Base-by-base conservation (phyloP, 2,797 vertebrate species). In the Cyprinella venusta region DNA sequence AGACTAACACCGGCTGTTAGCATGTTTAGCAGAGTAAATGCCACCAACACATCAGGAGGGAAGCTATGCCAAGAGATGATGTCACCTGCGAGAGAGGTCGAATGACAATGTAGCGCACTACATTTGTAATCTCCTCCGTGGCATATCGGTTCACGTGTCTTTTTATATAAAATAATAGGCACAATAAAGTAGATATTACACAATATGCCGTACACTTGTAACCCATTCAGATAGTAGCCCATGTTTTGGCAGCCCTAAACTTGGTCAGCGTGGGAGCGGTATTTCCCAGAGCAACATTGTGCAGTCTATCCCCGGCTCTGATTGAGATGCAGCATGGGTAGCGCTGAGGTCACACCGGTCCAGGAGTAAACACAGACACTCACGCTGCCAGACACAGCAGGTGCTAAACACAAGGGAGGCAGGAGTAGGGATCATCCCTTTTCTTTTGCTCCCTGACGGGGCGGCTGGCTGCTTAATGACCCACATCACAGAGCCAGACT, bases 281-380 rank as follows among this genome's bases (percentile, higher is more conserved):
- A 2, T 70, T 77, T 78, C 75, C 81, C 52, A 63, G 18, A 16
- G 15, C 48, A n/a, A 3, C 21, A 18, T 4, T 54, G 30, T 38
- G 45, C n/a, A 56, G 65, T 76, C 45, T 54, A 8, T n/a, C 52
- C 12, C 7, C 1, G 1, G 18, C 13, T 52, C 76, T 90, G 86
- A 91, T 90, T 91, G 81, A 90, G 82, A 92, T 92, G 91, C 91
- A 63, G 71, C 13, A 52, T 2, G 69, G 42, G 52, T 77, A 81
- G 61, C 21, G 72, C 72, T 36, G 74, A 86, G 86, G 83, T 84
- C 75, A 80, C 77, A 56, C 69, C 7, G 79, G 87, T 88, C 78
- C 87, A 84, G 83, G 79, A 89, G 89, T 90, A 93, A 92, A 93
- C 89, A 91, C 87, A 86, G 89, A 79, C 84, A 82, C 79, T 68